Evolutionary conservation across 2,888 invertebrate species (phyloP).

Genomic region (Thumatha senex): DNA sequence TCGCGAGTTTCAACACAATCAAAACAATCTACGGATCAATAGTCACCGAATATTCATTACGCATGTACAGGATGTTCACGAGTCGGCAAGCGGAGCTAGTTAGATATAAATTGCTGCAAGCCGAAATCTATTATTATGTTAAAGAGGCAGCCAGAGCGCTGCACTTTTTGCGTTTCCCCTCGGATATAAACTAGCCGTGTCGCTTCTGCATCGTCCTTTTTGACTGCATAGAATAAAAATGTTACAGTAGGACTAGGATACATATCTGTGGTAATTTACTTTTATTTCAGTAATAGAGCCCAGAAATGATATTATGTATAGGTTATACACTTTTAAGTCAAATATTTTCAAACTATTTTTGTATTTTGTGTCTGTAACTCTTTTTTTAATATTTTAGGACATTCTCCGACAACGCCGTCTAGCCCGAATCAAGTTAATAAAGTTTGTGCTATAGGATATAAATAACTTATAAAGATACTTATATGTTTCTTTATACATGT

Average conservation of each 20-base stretch:
- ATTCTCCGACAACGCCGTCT: too few relatives aligned
- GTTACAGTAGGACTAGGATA: constrained; percentile 13
- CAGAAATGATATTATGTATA: too few relatives aligned
- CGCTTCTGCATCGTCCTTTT: constrained; percentile 49
- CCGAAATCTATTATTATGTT: constrained; percentile 76
- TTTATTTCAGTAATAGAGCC: background rate
- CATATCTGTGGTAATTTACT: background rate
- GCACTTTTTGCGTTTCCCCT: constrained; percentile 63
- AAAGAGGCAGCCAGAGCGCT: constrained; percentile 60
- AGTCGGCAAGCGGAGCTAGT: constrained; percentile 41
- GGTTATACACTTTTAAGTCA: too few relatives aligned
- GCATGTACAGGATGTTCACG: constrained; percentile 21
- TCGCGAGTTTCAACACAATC: background rate
- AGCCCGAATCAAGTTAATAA: too few relatives aligned
- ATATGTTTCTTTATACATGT: too few relatives aligned
- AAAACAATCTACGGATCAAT: constrained; percentile 13
- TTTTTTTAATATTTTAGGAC: too few relatives aligned
- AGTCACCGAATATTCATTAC: constrained; percentile 16
- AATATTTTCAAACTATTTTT: too few relatives aligned
- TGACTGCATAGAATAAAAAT: constrained; percentile 30
- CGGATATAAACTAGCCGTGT: constrained; percentile 68
- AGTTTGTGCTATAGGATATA: too few relatives aligned
- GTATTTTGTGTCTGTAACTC: too few relatives aligned
- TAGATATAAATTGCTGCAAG: constrained; percentile 62
- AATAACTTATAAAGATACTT: too few relatives aligned